A percentile compares a stretch with the other conserved stretches of the same genome.
Conservation (phyloP, 2,888 invertebrate species). For the Atrina japonica region DNA sequence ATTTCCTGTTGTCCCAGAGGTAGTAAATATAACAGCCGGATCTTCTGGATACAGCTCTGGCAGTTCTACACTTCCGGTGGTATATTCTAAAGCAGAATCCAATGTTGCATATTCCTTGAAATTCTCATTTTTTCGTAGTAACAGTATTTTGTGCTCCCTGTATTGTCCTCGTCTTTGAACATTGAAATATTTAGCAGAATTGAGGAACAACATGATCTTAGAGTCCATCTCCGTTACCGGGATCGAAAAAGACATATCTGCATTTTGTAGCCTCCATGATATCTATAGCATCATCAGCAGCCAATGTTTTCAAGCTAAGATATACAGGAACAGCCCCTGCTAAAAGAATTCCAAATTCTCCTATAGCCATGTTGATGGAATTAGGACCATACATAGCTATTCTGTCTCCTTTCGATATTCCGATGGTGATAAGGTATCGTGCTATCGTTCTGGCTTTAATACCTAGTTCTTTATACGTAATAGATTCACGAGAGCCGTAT, state of each 20-base stretch:
- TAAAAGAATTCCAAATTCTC: slow-evolving; percentile 28
- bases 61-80: not conserved
- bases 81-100: not conserved
- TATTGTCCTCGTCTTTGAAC: slow-evolving; percentile 1
- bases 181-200: not conserved
- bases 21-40: slow-evolving; percentile 21
- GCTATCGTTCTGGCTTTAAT: slow-evolving; percentile 5
- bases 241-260: slow-evolving; percentile 13
- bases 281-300: slow-evolving; percentile 17
- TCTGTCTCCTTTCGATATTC: slow-evolving; percentile 24
- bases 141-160: not conserved
- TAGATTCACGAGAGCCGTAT: slow-evolving; percentile 12
- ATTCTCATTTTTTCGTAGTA: slow-evolving; percentile 8
- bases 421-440: slow-evolving; percentile 12
- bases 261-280: slow-evolving; percentile 6
- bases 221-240: slow-evolving; percentile 11
- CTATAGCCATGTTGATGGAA: slow-evolving; percentile 21
- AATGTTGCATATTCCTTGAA: slow-evolving; percentile 4
- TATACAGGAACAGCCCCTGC: slow-evolving; percentile 27
- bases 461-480: slow-evolving; percentile 8
- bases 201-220: slow-evolving; percentile 6
- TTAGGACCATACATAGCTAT: slow-evolving; percentile 29
- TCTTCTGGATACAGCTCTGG: slow-evolving; percentile 27
- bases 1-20: slow-evolving; percentile 29
- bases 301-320: slow-evolving; percentile 11